These are phyloP conservation scores for Anoplius nigerrimus DNA, from an alignment of 2,888 invertebrate genomes.

Conservation along the genomic window DNA sequence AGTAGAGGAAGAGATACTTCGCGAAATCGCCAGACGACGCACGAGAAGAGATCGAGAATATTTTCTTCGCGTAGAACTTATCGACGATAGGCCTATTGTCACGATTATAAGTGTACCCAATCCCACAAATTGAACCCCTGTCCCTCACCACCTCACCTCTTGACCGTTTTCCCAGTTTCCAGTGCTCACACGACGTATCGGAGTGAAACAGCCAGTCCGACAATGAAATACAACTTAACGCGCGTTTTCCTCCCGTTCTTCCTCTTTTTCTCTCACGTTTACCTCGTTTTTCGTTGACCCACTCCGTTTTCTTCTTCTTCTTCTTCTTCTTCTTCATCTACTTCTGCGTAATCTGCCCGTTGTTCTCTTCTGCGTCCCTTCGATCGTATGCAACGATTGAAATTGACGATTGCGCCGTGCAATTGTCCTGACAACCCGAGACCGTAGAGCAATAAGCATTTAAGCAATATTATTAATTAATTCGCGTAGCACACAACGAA, in stretches of 20 bases:
- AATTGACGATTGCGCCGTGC: too few relatives aligned
- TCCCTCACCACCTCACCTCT: neutral
- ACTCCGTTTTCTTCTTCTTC: neutral
- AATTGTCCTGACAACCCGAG: neutral
- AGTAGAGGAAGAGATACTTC: slow-evolving; percentile 41
- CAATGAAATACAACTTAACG: neutral
- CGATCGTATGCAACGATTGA: neutral
- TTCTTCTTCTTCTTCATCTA: too few relatives aligned
- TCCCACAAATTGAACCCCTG: too few relatives aligned
- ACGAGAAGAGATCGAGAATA: too few relatives aligned
- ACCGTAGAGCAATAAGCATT: slow-evolving; percentile 61
- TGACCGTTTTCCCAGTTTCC: neutral
- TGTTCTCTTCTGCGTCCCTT: neutral
- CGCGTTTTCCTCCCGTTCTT: neutral
- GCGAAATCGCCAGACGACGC: neutral
- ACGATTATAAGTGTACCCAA: neutral
- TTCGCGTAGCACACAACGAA: slow-evolving; percentile 32
- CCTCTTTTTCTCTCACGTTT: neutral
- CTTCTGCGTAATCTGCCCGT: too few relatives aligned
- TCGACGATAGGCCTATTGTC: too few relatives aligned
- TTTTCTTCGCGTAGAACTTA: too few relatives aligned
- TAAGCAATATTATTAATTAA: slow-evolving; percentile 61
- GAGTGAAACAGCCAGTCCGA: too few relatives aligned
- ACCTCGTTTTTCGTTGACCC: neutral
- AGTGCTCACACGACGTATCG: too few relatives aligned